Evolutionary conservation across 2,797 vertebrate genomes (phyloP).

Genomic region (Hozukius guyotensis): DNA sequence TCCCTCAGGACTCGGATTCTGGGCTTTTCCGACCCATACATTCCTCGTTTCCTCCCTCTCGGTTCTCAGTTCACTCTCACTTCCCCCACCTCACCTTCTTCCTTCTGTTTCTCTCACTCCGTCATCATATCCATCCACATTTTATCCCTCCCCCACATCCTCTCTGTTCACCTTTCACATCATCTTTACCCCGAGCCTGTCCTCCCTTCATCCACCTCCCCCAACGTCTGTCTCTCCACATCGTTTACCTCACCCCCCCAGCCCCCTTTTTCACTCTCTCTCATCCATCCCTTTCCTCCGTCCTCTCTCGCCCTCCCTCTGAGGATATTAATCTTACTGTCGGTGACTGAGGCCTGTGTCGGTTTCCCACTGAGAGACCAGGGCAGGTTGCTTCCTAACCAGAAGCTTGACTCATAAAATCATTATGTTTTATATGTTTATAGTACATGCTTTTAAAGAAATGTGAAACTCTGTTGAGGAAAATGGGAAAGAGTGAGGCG

Average conservation of each 20-base stretch:
- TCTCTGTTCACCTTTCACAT: slow-evolving; percentile 15
- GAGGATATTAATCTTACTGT: slow-evolving; percentile 59
- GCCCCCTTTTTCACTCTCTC: not conserved
- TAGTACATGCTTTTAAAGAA: slow-evolving; percentile 15
- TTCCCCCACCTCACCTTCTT: slow-evolving; percentile 16
- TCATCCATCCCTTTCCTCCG: slow-evolving; percentile 5
- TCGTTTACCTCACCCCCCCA: not conserved
- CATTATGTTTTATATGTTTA: slow-evolving; percentile 38
- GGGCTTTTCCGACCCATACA: slow-evolving; percentile 66
- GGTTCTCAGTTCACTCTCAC: not conserved
- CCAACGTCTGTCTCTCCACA: not conserved
- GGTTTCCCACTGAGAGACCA: slow-evolving; percentile 17
- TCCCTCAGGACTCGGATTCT: slow-evolving; percentile 43
- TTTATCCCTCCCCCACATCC: slow-evolving; percentile 10
- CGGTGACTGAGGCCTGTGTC: slow-evolving; percentile 16
- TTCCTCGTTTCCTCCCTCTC: slow-evolving; percentile 30
- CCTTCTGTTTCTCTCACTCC: slow-evolving; percentile 1
- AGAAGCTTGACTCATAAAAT: slow-evolving; percentile 35
- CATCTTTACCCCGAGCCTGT: slow-evolving; percentile 1
- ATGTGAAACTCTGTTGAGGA: slow-evolving; percentile 5
- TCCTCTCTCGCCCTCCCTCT: slow-evolving; percentile 54
- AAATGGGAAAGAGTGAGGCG: slow-evolving; percentile 8
- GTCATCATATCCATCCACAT: slow-evolving; percentile 20
- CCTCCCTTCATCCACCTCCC: slow-evolving; percentile 6
- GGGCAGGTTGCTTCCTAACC: slow-evolving; percentile 54